A percentile compares a stretch with the other conserved stretches of the same genome.
Evolutionary conservation across 64 coral and sea anemone genomes (phyloP).

Genomic region (Catalaphyllia jardinei): DNA sequence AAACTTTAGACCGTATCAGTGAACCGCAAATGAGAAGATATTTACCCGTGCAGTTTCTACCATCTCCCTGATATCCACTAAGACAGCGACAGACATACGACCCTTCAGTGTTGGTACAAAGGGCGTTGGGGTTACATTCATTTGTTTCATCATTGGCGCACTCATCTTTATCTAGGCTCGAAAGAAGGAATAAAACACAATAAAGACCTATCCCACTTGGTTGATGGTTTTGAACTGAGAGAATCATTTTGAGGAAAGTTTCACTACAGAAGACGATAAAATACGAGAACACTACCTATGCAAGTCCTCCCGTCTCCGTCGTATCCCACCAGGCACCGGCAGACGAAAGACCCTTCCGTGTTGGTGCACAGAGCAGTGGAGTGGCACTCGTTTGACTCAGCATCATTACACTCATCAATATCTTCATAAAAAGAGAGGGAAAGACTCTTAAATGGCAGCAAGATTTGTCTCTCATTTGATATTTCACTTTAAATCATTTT

Average conservation of each 20-base stretch:
- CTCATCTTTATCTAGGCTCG: not conserved
- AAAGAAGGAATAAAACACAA: too few relatives aligned
- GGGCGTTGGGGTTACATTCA: constrained; percentile 42
- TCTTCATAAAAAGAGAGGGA: not conserved
- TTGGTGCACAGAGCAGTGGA: constrained; percentile 13
- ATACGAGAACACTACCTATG: not conserved
- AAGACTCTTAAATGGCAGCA: not conserved
- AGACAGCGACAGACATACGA: constrained; percentile 59
- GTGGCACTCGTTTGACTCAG: not conserved
- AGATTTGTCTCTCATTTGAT: not conserved
- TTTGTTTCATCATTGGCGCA: not conserved
- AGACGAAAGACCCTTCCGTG: constrained; percentile 3
- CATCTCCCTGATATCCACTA: constrained; percentile 43
- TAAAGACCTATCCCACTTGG: too few relatives aligned
- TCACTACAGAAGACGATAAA: too few relatives aligned
- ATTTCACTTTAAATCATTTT: not conserved
- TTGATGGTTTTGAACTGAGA: too few relatives aligned
- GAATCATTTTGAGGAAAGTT: too few relatives aligned
- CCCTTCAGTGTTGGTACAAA: constrained; percentile 59
- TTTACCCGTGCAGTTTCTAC: not conserved
- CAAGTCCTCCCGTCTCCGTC: not conserved
- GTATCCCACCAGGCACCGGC: constrained; percentile 1
- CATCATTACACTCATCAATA: not conserved
- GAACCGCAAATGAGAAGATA: too few relatives aligned
- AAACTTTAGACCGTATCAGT: too few relatives aligned